Percentiles rank a stretch among this genome's conserved stretches.
These are phyloP conservation scores for Adelges cooleyi DNA, from an alignment of 1,140 invertebrate genomes.

Conservation along the genomic window DNA sequence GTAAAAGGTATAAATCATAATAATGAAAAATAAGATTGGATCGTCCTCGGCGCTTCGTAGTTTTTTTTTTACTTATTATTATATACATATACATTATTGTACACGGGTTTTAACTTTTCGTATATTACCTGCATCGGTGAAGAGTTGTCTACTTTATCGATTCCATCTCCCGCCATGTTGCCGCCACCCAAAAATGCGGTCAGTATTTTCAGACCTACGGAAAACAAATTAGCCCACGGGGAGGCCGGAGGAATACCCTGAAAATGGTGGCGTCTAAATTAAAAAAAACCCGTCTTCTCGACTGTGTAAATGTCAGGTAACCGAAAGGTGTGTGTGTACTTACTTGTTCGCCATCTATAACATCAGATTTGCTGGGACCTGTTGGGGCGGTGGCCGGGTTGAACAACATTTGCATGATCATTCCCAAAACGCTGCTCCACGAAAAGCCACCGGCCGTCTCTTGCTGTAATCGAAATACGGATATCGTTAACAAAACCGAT, in stretches of 20 bases:
- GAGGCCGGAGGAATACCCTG: conserved; percentile 38
- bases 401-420: conserved; percentile 76
- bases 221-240: conserved; percentile 74
- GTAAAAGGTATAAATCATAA: too few species aligned
- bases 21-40: too few species aligned
- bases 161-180: conserved; percentile 58
- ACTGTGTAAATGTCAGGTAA: neutral
- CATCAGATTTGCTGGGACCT: conserved; percentile 69
- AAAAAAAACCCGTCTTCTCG: neutral
- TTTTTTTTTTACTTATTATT: neutral
- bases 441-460: conserved; percentile 54
- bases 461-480: conserved; percentile 37
- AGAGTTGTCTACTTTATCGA: conserved; percentile 77
- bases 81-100: neutral
- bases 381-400: conserved; percentile 45
- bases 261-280: neutral
- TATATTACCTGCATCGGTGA: conserved; percentile 68
- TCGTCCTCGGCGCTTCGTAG: too few species aligned
- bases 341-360: conserved; percentile 44
- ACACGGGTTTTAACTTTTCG: too few species aligned
- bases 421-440: conserved; percentile 71
- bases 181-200: conserved; percentile 64
- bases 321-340: too few species aligned
- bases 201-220: conserved; percentile 65
- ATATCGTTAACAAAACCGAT: neutral